Conservation (phyloP, 2,797 vertebrate species). For the Uromys caudimaculatus region DNA sequence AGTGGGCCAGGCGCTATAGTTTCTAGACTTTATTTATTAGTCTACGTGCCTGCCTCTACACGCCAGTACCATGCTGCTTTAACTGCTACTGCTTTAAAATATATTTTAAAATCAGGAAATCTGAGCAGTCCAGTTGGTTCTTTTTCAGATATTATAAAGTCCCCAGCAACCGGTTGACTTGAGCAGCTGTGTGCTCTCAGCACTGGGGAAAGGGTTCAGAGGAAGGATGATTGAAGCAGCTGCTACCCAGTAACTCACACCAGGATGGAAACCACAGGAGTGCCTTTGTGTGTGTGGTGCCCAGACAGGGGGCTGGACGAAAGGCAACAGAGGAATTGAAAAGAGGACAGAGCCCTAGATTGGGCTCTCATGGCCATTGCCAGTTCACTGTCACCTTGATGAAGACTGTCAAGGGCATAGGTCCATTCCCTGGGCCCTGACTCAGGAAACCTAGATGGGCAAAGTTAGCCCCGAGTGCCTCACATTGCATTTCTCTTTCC, state of each 20-base stretch:
- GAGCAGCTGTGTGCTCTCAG: background rate
- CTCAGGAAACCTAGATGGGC: background rate
- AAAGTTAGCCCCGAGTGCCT: background rate
- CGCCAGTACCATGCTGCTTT: background rate
- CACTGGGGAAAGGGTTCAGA: background rate
- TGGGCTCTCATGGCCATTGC: background rate
- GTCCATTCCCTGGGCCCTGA: background rate
- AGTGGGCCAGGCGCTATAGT: background rate
- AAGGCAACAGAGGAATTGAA: background rate
- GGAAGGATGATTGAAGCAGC: background rate
- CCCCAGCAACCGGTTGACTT: background rate
- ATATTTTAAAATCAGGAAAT: slow-evolving; percentile 30
- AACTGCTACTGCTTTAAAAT: slow-evolving; percentile 9
- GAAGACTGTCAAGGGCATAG: background rate
- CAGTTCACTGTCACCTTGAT: background rate
- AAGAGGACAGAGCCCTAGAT: background rate
- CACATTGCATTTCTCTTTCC: background rate
- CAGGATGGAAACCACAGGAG: background rate
- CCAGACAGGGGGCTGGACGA: background rate
- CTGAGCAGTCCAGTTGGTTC: background rate
- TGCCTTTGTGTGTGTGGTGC: background rate
- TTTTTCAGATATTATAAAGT: background rate
- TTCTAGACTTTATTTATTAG: background rate
- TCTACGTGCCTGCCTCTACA: background rate
- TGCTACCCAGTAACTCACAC: background rate